Percentiles rank a stretch among this genome's conserved stretches.
Evolutionary conservation across 2,888 invertebrate genomes (phyloP).

Genomic region (Tinea semifulvella): DNA sequence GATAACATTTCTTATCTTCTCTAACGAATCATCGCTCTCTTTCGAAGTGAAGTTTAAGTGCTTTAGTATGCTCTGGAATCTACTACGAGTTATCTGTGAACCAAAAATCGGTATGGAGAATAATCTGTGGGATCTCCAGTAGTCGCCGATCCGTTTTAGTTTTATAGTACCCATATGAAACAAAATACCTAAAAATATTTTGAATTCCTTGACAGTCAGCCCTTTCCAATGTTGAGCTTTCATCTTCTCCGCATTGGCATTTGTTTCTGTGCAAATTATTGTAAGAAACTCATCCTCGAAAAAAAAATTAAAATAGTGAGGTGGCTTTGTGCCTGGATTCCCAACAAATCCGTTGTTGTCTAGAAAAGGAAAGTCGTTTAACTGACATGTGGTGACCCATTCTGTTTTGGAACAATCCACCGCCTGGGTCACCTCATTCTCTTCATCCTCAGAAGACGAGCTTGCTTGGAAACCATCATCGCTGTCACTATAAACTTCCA

Average conservation of each 20-base stretch:
- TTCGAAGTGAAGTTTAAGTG: slow-evolving; percentile 28
- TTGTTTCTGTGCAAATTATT: neutral
- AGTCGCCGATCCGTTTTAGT: slow-evolving; percentile 29
- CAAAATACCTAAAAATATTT: slow-evolving; percentile 32
- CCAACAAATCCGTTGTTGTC: neutral
- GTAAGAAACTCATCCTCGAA: slow-evolving; percentile 11
- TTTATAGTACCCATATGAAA: slow-evolving; percentile 33
- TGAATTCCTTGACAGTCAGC: slow-evolving; percentile 24
- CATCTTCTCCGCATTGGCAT: slow-evolving; percentile 14
- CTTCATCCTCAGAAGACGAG: neutral
- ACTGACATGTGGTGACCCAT: neutral
- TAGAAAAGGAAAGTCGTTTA: neutral
- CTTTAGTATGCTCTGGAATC: slow-evolving; percentile 31
- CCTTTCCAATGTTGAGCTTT: slow-evolving; percentile 26
- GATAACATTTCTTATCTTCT: slow-evolving; percentile 27
- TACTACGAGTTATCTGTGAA: slow-evolving; percentile 29
- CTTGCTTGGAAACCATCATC: neutral
- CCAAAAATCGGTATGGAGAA: slow-evolving; percentile 28
- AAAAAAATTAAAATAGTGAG: slow-evolving; percentile 11
- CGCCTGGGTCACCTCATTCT: neutral
- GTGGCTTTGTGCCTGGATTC: neutral
- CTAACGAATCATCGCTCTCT: slow-evolving; percentile 24
- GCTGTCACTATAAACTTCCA: neutral
- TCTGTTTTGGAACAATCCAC: neutral
- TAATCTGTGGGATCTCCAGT: slow-evolving; percentile 31